Conservation (phyloP, 2,888 invertebrate species). For the Drosophila monieri region DNA sequence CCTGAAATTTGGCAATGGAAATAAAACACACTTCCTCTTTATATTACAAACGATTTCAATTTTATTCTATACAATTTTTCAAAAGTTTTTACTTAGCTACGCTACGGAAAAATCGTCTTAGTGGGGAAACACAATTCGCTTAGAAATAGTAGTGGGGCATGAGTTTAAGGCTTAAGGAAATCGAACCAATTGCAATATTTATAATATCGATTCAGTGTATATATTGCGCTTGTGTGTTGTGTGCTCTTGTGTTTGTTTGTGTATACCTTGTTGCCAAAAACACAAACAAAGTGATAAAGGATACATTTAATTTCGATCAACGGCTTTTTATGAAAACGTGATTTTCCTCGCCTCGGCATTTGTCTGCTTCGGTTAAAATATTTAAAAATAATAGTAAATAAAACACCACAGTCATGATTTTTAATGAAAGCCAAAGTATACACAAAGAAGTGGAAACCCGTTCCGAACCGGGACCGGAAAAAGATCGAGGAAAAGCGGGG, state of each 20-base stretch:
- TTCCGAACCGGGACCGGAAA: constrained; percentile 12
- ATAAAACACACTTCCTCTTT: background rate
- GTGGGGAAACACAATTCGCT: constrained; percentile 63
- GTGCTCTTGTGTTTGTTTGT: constrained; percentile 1
- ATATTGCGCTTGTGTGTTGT: background rate
- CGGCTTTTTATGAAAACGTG: constrained; percentile 23
- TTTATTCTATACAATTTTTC: constrained; percentile 68
- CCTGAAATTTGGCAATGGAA: constrained; percentile 63
- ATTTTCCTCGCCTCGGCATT: constrained; percentile 20
- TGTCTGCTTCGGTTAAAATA: constrained; percentile 47
- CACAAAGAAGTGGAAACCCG: constrained; percentile 31
- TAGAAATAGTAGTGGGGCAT: constrained; percentile 39
- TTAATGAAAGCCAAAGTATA: constrained; percentile 56
- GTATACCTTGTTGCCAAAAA: background rate
- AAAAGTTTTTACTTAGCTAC: constrained; percentile 63
- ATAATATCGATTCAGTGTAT: constrained; percentile 1
- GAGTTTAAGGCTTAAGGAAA: background rate
- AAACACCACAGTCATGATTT: constrained; percentile 81
- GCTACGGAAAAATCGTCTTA: constrained; percentile 55
- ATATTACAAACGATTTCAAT: constrained; percentile 4
- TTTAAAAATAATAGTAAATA: constrained; percentile 77
- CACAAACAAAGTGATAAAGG: background rate
- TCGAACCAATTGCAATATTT: constrained; percentile 24
- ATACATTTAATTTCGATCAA: background rate
- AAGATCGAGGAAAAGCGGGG: constrained; percentile 29